Evolutionary conservation across 2,797 vertebrate species (phyloP), one percentile per base, ranked within the genome.

Genomic region (Sparidentex hasta): DNA sequence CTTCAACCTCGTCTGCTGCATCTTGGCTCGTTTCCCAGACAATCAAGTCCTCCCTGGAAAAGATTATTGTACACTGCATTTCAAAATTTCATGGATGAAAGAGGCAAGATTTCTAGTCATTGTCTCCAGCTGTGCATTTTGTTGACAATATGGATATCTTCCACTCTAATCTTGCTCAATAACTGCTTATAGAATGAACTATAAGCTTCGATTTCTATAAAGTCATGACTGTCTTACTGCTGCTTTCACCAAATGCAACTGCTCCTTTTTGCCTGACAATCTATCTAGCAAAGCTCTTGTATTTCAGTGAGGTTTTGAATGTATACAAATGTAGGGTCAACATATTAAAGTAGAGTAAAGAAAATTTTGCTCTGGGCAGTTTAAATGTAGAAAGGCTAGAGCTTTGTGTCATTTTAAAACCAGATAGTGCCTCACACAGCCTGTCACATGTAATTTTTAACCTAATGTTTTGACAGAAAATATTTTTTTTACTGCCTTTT

Each of bases 231-330:
- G 62, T 78, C 63, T 66, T 57, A 74, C 23, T 51, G 43, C 48
- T 55, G 67, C 20, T 33, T 71, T 69, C 66, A 65, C 57, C 56
- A 58, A 83, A 76, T 33, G 57, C 46, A 67, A 46, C 63, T 27
- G 47, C 56, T 83, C 68, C 76, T 78, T 65, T 83, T 89, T 90
- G 90, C 92, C 80, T 86, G 92, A 93, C 92, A 93, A 93, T 94
- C 92, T 77, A 63, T 77, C 41, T 66, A 74, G 25, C 75, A 73
- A 78, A 87, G 67, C 73, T 76, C 71, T 83, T 74, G 67, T 52
- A 17, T 76, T 78, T 84, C 68, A 78, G 43, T 58, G 62, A 84
- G 70, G 66, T 41, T 90, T 67, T 90, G 88, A 90, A 91, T 91
- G 75, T 92, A 78, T 68, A 56, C 61, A 54, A 87, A 6, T 2